These are phyloP conservation scores for Hololepta plana DNA, from an alignment of 2,888 invertebrate species.

Conservation along the genomic window DNA sequence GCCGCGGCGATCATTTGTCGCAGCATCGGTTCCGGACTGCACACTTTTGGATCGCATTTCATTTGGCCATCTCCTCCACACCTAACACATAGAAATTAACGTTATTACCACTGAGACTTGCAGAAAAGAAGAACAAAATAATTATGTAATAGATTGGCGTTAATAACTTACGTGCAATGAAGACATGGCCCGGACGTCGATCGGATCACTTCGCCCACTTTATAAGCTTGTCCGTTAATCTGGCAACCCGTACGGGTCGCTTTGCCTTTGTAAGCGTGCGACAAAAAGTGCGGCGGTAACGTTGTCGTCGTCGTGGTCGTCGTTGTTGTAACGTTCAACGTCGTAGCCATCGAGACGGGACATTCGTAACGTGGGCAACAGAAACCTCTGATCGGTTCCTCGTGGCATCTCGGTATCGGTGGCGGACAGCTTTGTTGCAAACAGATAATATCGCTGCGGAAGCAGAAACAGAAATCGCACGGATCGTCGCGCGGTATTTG, in stretches of 20 bases:
- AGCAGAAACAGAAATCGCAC: slow-evolving; percentile 94
- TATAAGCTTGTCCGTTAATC: slow-evolving; percentile 68
- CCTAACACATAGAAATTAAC: slow-evolving; percentile 26
- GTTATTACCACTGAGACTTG: neutral
- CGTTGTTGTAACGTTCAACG: slow-evolving; percentile 68
- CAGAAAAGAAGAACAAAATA: slow-evolving; percentile 4
- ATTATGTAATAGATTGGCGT: slow-evolving; percentile 5
- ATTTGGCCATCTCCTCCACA: slow-evolving; percentile 86
- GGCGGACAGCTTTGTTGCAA: slow-evolving; percentile 90
- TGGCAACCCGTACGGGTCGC: slow-evolving; percentile 66
- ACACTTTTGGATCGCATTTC: slow-evolving; percentile 84
- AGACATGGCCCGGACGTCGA: slow-evolving; percentile 84
- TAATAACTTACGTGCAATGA: slow-evolving; percentile 72
- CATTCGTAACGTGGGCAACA: slow-evolving; percentile 91
- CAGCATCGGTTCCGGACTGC: slow-evolving; percentile 79
- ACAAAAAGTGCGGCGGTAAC: slow-evolving; percentile 65
- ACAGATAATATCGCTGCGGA: slow-evolving; percentile 88
- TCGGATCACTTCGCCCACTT: slow-evolving; percentile 68
- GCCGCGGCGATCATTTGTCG: slow-evolving; percentile 79
- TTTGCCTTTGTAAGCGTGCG: slow-evolving; percentile 60
- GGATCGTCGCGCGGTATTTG: slow-evolving; percentile 90
- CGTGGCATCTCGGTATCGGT: slow-evolving; percentile 79
- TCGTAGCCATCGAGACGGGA: slow-evolving; percentile 72
- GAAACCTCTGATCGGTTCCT: slow-evolving; percentile 84
- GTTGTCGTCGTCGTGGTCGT: slow-evolving; percentile 76